Percentiles rank a stretch among this genome's conserved stretches.
Conservation (phyloP, 2,113 vertebrate genomes). For the Oncorhynchus tshawytscha region DNA sequence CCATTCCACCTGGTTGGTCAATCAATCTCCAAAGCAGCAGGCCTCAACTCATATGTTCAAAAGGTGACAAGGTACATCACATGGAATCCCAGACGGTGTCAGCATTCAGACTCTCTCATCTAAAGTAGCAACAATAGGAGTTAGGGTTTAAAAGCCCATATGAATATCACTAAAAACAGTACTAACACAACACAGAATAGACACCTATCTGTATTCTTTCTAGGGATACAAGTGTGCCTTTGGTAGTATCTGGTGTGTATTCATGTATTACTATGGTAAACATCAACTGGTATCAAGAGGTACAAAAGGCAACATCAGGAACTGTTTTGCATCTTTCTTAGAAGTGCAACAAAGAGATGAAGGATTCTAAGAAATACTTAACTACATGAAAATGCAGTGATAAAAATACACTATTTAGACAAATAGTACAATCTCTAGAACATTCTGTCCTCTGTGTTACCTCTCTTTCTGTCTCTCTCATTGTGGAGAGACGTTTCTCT, state of each 20-base stretch:
- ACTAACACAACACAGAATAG: slow-evolving; percentile 62
- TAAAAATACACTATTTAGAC: slow-evolving; percentile 64
- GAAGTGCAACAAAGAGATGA: slow-evolving; percentile 55
- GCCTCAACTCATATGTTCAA: slow-evolving; percentile 32
- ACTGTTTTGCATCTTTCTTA: slow-evolving; percentile 60
- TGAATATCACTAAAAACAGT: slow-evolving; percentile 44
- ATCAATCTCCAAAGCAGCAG: not conserved
- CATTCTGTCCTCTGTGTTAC: slow-evolving; percentile 67
- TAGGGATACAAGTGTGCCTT: slow-evolving; percentile 61
- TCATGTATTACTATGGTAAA: slow-evolving; percentile 49
- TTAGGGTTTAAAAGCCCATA: slow-evolving; percentile 55
- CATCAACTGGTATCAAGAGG: slow-evolving; percentile 48
- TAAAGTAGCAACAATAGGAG: not conserved
- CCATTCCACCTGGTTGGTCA: no score
- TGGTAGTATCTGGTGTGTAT: slow-evolving; percentile 52
- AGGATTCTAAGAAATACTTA: slow-evolving; percentile 55
- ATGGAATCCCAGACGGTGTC: not conserved
- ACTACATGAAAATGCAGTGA: slow-evolving; percentile 50
- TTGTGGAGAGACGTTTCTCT: slow-evolving; percentile 62
- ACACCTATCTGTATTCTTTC: slow-evolving; percentile 47
- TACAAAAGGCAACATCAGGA: slow-evolving; percentile 61
- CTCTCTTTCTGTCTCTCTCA: slow-evolving; percentile 40
- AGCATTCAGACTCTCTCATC: not conserved
- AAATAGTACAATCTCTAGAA: slow-evolving; percentile 34
- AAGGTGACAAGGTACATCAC: not conserved